Base-by-base conservation (phyloP, 2,113 vertebrate genomes). In the Panthera leo region DNA sequence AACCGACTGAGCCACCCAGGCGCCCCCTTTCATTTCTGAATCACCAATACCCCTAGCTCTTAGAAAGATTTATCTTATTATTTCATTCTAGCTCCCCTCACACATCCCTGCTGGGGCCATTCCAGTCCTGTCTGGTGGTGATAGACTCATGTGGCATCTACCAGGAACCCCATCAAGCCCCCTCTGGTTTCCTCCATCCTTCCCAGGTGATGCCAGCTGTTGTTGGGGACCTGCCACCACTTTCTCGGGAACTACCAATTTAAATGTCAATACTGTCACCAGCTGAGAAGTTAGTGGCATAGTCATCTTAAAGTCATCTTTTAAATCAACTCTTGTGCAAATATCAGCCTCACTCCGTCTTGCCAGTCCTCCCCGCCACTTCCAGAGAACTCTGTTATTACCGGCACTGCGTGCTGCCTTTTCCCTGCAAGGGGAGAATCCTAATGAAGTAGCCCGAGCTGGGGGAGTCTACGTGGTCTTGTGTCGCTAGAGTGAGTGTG, bases 301-400 rank as follows among this genome's bases (percentile, higher is more conserved):
- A 82, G 63, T 93, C 75, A 29, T 92, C 85, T 53, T 85, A 48
- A 55, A 87, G 89, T 89, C 80, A 8, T 93, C 83, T 80, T 94
- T 51, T 42, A 90, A 73, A 63, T 92, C 96, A 70, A 2, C 58
- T 91, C 34, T 73, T 53, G 85, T 85, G 45, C 80, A 93, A 67
- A 48, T 76, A 85, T 12, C 94, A 79, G 75, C 87, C 16, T 68
- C 10, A 3, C 27, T 75, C 76, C 2, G 0, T 53, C 80, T 90
- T 5, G 0, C 78, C 19, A 2, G 31, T 25, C 36, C 29, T 73
- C 36, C 39, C 36, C 0, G 0, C 48, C 15, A 11, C 73, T 39
- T 86, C 83, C 14, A 39, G 63, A 71, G 13, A 90, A 12, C 63
- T 71, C 70, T 4, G 2, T 53, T 12, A 19, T 36, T 10, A 14